Conservation (phyloP, 2,113 vertebrate species). For the Clarias macrocephalus region DNA sequence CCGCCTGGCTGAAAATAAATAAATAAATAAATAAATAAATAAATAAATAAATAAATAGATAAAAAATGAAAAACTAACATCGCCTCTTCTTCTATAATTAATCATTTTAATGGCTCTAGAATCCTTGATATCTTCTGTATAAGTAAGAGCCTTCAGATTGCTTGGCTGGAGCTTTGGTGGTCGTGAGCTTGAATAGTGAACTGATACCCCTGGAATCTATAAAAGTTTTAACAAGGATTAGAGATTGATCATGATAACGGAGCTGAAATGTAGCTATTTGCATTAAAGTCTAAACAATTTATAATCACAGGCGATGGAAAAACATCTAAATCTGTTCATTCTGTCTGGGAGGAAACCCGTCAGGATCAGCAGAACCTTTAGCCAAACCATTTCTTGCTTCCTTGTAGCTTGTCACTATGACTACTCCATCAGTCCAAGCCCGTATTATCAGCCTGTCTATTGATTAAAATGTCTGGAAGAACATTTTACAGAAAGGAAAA, state of each 20-base stretch:
- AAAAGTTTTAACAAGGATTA: constrained; percentile 53
- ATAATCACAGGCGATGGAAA: constrained; percentile 47
- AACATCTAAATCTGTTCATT: background rate
- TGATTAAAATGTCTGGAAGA: background rate
- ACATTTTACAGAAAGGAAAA: background rate
- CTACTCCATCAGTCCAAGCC: background rate
- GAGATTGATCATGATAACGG: constrained; percentile 59
- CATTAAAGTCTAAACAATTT: constrained; percentile 44
- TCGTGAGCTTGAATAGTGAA: constrained; percentile 45
- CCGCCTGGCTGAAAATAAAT: constrained; percentile 20
- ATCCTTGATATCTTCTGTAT: constrained; percentile 49
- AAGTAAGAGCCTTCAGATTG: constrained; percentile 53
- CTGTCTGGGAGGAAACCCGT: background rate
- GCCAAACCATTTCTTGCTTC: background rate
- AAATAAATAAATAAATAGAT: constrained; percentile 40
- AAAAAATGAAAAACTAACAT: constrained; percentile 46
- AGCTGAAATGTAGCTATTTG: constrained; percentile 43
- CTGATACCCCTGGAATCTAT: constrained; percentile 56
- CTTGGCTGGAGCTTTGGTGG: constrained; percentile 41
- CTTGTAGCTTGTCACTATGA: background rate
- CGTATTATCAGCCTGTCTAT: background rate
- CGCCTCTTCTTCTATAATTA: constrained; percentile 55
- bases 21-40: background rate
- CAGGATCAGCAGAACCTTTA: background rate
- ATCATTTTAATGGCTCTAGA: constrained; percentile 60